Evolutionary conservation across 2,797 vertebrate species (phyloP).

Genomic region (Lithobates sylvaticus): DNA sequence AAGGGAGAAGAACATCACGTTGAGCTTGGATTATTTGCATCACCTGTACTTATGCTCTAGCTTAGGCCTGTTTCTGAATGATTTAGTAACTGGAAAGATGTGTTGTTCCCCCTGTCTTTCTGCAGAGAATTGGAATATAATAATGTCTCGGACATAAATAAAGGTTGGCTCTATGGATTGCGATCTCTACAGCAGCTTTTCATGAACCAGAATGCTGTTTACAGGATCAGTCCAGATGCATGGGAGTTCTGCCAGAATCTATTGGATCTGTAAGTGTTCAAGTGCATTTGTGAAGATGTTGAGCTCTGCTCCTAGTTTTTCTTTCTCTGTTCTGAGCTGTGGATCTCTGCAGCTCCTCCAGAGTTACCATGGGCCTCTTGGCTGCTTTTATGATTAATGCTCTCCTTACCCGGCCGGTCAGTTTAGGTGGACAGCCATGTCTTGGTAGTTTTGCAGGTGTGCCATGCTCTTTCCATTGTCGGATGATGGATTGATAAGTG

Average conservation of each 20-base stretch:
- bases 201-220: conserved; percentile 89
- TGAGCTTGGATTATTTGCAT: too few species aligned
- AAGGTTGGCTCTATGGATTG: conserved; percentile 96
- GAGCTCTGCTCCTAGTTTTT: neutral
- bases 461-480: too few species aligned
- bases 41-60: neutral
- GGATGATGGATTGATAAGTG: too few species aligned
- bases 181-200: conserved; percentile 88
- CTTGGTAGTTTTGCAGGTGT: too few species aligned
- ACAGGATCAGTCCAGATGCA: conserved; percentile 90
- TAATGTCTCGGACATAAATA: conserved; percentile 95
- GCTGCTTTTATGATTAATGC: too few species aligned
- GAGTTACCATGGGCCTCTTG: too few species aligned
- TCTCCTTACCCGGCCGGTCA: too few species aligned
- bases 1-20: too few species aligned
- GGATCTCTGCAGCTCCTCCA: too few species aligned
- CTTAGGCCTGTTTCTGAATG: neutral
- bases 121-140: conserved; percentile 94
- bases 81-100: neutral
- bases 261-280: conserved; percentile 90
- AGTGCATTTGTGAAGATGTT: conserved; percentile 16
- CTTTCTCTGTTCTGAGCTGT: neutral
- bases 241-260: conserved; percentile 98
- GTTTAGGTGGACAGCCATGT: too few species aligned
- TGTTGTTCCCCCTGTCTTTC: neutral